Evolutionary conservation across 2,888 invertebrate species (phyloP), one percentile per base, ranked within the genome.

Genomic region (Lucinisca nassula): DNA sequence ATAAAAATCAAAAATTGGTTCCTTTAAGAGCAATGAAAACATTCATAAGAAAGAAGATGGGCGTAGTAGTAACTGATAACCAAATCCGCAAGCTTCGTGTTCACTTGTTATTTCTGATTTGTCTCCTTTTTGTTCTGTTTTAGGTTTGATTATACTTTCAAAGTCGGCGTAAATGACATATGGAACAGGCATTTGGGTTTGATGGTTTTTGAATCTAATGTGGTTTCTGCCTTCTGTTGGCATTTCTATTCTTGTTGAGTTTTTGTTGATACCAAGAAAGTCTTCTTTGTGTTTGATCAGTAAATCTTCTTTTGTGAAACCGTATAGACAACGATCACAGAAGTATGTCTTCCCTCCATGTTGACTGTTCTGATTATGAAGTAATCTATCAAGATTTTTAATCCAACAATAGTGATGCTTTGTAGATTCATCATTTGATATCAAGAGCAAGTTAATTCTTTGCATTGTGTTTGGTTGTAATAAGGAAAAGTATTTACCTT

Each of bases 211-310:
- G n/a, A 78, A 78, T 38, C 58, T 61, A 61, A 82, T 35, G 51
- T 82, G 72, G 72, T 77, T 30, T 80, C 40, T 40, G 40, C 40
- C 40, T 40, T 74, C 40, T 45, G 74, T n/a, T 49, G 77, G 70
- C 70, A 82, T 76, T 70, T 82, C 82, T 77, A 76, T 70, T 70
- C 82, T 0, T n/a, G 30, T 61, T 75, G 81, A 75, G 21, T 37
- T 40, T 75, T 78, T 77, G 40, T 83, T 83, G 14, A 83, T 78
- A 24, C 58, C 73, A 72, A 72, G 58, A 83, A 76, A 82, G 55
- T 82, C 77, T 70, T 82, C 82, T 72, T 55, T 82, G 77, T 82
- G 76, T 70, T 77, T 82, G 30, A 61, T 61, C 27, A 61, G 61
- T 27, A 61, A 12, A n/a, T 51, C 40, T 61, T 79, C 79, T n/a